Conservation (phyloP, 2,888 invertebrate species). For the Lamellibrachia columna region DNA sequence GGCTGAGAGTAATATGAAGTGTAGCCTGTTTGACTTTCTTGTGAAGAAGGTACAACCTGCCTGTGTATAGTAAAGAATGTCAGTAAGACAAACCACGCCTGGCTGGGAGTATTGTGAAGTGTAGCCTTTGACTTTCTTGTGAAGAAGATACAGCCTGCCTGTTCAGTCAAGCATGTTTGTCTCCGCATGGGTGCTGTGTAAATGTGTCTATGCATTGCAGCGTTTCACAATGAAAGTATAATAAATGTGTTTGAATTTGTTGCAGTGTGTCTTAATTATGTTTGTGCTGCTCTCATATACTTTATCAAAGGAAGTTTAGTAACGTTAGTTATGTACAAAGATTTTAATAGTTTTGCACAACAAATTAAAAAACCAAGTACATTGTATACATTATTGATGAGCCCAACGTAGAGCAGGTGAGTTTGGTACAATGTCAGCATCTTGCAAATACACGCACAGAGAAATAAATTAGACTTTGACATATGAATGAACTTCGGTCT, state of each 20-base stretch:
- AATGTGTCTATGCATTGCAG: conserved; percentile 10
- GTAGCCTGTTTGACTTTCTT: background rate
- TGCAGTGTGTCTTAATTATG: background rate
- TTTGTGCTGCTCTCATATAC: background rate
- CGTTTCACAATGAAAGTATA: background rate
- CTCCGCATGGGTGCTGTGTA: background rate
- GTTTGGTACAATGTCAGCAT: too few species aligned
- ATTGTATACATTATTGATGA: too few species aligned
- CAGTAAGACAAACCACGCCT: background rate
- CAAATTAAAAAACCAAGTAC: too few species aligned
- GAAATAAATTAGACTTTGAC: too few species aligned
- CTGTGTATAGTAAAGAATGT: background rate
- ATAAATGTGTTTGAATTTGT: conserved; percentile 16
- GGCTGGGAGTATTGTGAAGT: background rate
- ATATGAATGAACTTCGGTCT: too few species aligned
- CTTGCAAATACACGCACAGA: too few species aligned
- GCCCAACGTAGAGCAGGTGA: too few species aligned
- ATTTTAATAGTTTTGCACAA: too few species aligned
- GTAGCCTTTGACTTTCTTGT: background rate
- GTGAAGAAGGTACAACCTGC: background rate
- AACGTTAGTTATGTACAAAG: too few species aligned
- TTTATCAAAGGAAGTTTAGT: background rate
- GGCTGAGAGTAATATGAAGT: background rate
- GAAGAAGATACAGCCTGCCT: background rate
- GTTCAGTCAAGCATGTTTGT: background rate